Conservation (phyloP, 2,113 vertebrate species). For the Pipra filicauda region DNA sequence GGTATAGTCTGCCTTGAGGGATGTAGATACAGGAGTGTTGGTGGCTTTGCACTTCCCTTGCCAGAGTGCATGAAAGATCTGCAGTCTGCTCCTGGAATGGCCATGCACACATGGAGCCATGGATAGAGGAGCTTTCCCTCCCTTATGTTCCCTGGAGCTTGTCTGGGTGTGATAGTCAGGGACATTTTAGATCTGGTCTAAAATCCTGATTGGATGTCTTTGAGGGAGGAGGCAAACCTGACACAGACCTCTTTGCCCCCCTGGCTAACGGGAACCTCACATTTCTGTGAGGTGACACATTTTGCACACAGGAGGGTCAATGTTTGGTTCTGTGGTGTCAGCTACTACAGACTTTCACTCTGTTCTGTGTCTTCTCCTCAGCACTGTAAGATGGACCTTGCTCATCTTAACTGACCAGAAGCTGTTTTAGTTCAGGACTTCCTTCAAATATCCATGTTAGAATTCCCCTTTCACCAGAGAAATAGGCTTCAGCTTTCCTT, state of each 20-base stretch:
- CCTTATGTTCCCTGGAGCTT: not conserved
- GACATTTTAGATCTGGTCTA: not conserved
- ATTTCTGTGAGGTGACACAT: not conserved
- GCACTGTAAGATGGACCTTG: not conserved
- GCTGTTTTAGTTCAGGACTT: not conserved
- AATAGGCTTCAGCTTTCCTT: not conserved
- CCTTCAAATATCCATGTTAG: not conserved
- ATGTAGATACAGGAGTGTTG: not conserved
- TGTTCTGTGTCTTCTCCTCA: not conserved
- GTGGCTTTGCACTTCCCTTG: not conserved
- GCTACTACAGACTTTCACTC: not conserved
- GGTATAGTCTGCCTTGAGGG: not conserved
- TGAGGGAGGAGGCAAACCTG: not conserved
- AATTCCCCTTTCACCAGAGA: not conserved
- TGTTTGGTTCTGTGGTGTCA: not conserved
- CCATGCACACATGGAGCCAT: fast-evolving
- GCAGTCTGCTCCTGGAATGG: not conserved
- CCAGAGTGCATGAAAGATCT: not conserved
- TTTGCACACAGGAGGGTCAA: not conserved
- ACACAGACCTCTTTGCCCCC: not conserved
- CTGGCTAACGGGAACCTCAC: not conserved
- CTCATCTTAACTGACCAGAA: not conserved
- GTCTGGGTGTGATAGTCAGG: not conserved
- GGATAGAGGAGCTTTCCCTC: not conserved
- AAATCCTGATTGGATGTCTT: not conserved